Base-by-base conservation (phyloP, 2,797 vertebrate genomes). In the Psittacula derbiana region DNA sequence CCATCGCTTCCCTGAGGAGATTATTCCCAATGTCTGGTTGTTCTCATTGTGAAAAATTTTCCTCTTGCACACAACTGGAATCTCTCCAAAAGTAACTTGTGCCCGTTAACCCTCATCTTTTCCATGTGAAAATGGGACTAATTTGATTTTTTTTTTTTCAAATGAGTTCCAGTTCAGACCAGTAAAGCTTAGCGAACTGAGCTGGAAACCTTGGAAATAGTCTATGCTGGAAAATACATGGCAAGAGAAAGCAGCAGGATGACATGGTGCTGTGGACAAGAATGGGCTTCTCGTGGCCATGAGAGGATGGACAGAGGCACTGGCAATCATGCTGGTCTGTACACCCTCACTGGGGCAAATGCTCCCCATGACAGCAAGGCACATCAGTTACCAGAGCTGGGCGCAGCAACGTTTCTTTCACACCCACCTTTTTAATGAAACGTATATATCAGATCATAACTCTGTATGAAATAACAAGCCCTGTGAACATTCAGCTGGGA, bases 351-450 rank as follows among this genome's bases (percentile, higher is more conserved):
- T 30, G 24, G 57, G 46, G 36, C 14, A 86, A 90, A 81, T 0
- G 2, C 7, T 69, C 25, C 36, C 27, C 0, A 0, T 5, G 33
- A 18, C 62, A 1, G 2, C 3, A 78, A 76, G 40, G 36, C 62
- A 82, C 13, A 30, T 4, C 36, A 50, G 28, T 19, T 33, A 53
- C 9, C 40, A 88, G 14, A 3, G 20, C 5, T 52, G 27, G 24
- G 24, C 24, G 79, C n/a, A 70, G 55, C 5, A 55, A 40, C 5
- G 19, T 40, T 72, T 53, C 16, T 30, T 47, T 76, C 36, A 40
- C n/a, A 40, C 41, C 46, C 36, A 66, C 12, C 23, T 66, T n/a
- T 65, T n/a, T 44, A 41, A 52, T 41, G 31, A 46, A 24, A 25
- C 11, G 6, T 16, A 76, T 4, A 41, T 47, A 80, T 66, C 61